Conservation (phyloP, 2,888 invertebrate species). For the Nomada fucata region DNA sequence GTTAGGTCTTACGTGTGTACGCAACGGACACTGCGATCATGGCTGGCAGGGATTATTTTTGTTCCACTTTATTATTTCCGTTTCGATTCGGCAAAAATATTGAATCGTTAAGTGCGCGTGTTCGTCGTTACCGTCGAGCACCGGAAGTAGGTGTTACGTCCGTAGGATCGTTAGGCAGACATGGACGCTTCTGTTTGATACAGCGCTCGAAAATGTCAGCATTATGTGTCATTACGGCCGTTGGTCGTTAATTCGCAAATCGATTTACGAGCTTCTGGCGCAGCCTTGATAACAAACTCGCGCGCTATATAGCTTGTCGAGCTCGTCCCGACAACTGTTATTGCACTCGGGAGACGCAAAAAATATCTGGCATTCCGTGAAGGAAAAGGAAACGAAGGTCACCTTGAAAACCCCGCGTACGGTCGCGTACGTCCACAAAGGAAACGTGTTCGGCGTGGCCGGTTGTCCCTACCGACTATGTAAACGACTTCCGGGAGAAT, state of each 20-base stretch:
- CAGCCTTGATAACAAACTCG: slow-evolving; percentile 41
- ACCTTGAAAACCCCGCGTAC: slow-evolving; percentile 28
- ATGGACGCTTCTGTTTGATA: slow-evolving; percentile 15
- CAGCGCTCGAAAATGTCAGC: slow-evolving; percentile 3
- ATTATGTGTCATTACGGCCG: slow-evolving; percentile 40
- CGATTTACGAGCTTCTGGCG: slow-evolving; percentile 54
- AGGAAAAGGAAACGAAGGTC: slow-evolving; percentile 45
- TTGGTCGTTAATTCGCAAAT: slow-evolving; percentile 63
- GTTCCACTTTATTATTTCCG: background rate
- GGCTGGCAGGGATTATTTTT: background rate
- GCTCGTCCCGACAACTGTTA: slow-evolving; percentile 39
- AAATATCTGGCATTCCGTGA: slow-evolving; percentile 34
- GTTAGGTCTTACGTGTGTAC: background rate
- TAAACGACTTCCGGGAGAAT: slow-evolving; percentile 18
- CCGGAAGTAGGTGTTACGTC: background rate
- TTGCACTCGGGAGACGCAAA: slow-evolving; percentile 21
- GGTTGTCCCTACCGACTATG: slow-evolving; percentile 13
- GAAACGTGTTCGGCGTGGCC: background rate
- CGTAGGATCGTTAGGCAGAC: background rate
- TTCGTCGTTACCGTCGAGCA: background rate
- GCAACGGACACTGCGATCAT: background rate
- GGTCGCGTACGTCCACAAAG: background rate
- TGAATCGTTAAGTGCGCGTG: slow-evolving; percentile 11
- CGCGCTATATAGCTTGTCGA: slow-evolving; percentile 21
- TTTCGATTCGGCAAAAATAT: background rate